A percentile compares a stretch with the other conserved stretches of the same genome.
phyloP scores from a whole-genome alignment of 2,888 invertebrate species.

The Anthophora plumipes region DNA sequence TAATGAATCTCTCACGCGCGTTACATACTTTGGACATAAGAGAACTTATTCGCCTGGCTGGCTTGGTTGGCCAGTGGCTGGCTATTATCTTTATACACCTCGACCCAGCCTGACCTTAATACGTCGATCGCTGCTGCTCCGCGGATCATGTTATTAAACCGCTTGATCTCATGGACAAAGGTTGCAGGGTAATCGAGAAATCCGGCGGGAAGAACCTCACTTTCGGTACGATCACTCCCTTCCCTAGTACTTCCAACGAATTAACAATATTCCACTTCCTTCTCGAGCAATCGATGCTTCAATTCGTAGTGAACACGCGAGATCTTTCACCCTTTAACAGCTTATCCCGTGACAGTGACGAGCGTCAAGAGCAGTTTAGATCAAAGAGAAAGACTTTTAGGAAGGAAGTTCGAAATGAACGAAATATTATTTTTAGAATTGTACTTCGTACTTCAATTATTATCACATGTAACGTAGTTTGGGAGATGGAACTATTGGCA shows the following conservation, averaged over 20 bases:
- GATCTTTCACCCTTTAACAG: neutral
- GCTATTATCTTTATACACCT: conserved; percentile 75
- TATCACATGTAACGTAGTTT: no score
- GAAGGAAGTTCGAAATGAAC: no score
- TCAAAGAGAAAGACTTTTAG: no score
- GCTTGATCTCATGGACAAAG: conserved; percentile 67
- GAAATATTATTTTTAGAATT: no score
- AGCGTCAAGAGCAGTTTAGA: no score
- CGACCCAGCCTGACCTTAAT: conserved; percentile 74
- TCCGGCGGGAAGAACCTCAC: conserved; percentile 38
- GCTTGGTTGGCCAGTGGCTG: conserved; percentile 72
- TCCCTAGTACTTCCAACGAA: neutral
- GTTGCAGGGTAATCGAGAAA: conserved; percentile 58
- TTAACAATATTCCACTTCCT: neutral
- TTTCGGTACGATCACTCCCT: conserved; percentile 5
- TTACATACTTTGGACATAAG: conserved; percentile 56
- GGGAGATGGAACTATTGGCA: no score
- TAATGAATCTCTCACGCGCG: conserved; percentile 59
- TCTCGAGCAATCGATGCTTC: no score
- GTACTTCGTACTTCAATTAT: no score
- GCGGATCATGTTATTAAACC: conserved; percentile 70
- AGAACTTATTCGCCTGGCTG: conserved; percentile 64
- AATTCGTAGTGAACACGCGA: no score
- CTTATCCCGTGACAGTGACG: no score
- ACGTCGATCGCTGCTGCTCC: conserved; percentile 68